Percentiles rank a stretch among this genome's conserved stretches.
Evolutionary conservation across 2,113 vertebrate genomes (phyloP).

Genomic region (Gallinago paraguaiae): DNA sequence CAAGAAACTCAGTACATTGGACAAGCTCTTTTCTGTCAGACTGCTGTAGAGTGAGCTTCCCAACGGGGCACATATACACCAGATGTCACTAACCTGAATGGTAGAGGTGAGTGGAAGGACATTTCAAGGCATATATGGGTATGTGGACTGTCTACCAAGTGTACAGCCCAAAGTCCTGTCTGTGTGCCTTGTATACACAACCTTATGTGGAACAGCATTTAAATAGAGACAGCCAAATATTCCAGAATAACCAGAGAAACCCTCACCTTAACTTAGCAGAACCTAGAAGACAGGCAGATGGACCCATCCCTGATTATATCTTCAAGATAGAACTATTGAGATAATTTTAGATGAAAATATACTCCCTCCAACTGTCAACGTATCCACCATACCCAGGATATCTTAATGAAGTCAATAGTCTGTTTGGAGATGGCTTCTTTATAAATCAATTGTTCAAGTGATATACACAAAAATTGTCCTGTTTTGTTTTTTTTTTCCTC

Average conservation of each 20-base stretch:
- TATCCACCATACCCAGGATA: neutral
- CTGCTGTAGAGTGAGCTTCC: neutral
- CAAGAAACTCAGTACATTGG: neutral
- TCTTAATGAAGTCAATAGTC: neutral
- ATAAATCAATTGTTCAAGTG: neutral
- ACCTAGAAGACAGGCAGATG: neutral
- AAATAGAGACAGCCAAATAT: neutral
- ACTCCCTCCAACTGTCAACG: neutral
- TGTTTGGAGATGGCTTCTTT: neutral
- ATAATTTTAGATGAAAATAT: neutral
- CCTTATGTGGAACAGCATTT: neutral
- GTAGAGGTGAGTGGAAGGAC: neutral
- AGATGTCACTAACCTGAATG: neutral
- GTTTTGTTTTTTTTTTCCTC: neutral
- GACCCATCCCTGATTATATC: neutral
- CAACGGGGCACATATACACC: neutral
- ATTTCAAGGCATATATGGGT: neutral
- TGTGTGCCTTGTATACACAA: neutral
- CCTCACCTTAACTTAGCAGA: neutral
- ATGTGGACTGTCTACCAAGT: neutral
- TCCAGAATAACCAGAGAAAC: neutral
- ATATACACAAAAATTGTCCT: neutral
- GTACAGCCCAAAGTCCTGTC: neutral
- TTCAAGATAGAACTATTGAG: neutral
- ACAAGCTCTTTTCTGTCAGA: neutral